Conservation (phyloP, 2,113 vertebrate genomes). For the Rattus norvegicus region GRCr8 NC_086020.1:153096501-153097000, state of each 20-base stretch:
- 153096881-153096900: slow-evolving; percentile 89
- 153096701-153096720: slow-evolving; percentile 63
- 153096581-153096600: slow-evolving; percentile 36
- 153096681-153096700: background rate
- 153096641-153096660: background rate
- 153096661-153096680: slow-evolving; percentile 1
- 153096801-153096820: slow-evolving; percentile 86
- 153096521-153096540: slow-evolving; percentile 66
- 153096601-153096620: slow-evolving; percentile 17
- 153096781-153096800: slow-evolving; percentile 77
- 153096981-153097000: slow-evolving; percentile 56
- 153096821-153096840: slow-evolving; percentile 92
- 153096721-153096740: slow-evolving; percentile 54
- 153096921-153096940: slow-evolving; percentile 65
- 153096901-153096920: slow-evolving; percentile 86
- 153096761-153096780: slow-evolving; percentile 27
- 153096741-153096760: slow-evolving; percentile 17
- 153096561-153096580: slow-evolving; percentile 47
- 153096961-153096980: slow-evolving; percentile 8
- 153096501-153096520: slow-evolving; percentile 62
- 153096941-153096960: slow-evolving; percentile 59
- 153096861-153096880: slow-evolving; percentile 86
- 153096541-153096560: background rate
- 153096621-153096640: background rate
- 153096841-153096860: slow-evolving; percentile 89